Conservation (phyloP, 2,888 invertebrate genomes). For the Nysson spinosus region DNA sequence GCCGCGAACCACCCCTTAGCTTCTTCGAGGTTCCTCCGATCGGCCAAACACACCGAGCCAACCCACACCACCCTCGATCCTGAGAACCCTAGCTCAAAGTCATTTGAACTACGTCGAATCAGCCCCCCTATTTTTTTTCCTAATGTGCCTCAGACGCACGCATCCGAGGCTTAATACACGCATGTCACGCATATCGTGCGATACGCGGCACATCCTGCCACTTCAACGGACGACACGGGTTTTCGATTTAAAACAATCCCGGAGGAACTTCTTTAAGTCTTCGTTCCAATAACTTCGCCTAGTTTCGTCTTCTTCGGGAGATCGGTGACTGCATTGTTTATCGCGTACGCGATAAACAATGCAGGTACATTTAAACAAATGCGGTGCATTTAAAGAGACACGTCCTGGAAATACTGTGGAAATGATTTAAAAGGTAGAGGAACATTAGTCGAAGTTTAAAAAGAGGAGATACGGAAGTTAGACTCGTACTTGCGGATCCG, state of each 20-base stretch:
- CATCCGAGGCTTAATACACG: slow-evolving; percentile 25
- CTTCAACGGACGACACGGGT: slow-evolving; percentile 57
- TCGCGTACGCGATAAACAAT: not conserved
- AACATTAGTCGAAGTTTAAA: not conserved
- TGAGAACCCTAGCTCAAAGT: slow-evolving; percentile 51
- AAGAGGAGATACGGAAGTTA: slow-evolving; percentile 12
- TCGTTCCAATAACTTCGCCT: no score
- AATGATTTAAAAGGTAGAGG: not conserved
- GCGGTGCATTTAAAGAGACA: no score
- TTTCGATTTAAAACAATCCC: no score
- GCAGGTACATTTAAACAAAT: no score
- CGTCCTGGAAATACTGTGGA: no score
- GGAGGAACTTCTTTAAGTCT: no score
- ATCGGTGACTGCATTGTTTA: no score
- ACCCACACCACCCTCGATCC: slow-evolving; percentile 39
- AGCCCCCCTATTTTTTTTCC: slow-evolving; percentile 53
- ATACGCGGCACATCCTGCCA: slow-evolving; percentile 12
- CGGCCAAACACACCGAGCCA: slow-evolving; percentile 50
- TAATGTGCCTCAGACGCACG: slow-evolving; percentile 33
- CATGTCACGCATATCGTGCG: slow-evolving; percentile 32
- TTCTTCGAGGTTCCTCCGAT: slow-evolving; percentile 54
- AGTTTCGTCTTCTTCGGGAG: no score
- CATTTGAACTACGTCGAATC: slow-evolving; percentile 64
- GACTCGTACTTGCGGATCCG: slow-evolving; percentile 1
- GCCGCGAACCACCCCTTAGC: slow-evolving; percentile 49